A percentile compares a stretch with the other conserved stretches of the same genome.
Conservation (phyloP, 2,888 invertebrate species). For the Tetranychus piercei region DNA sequence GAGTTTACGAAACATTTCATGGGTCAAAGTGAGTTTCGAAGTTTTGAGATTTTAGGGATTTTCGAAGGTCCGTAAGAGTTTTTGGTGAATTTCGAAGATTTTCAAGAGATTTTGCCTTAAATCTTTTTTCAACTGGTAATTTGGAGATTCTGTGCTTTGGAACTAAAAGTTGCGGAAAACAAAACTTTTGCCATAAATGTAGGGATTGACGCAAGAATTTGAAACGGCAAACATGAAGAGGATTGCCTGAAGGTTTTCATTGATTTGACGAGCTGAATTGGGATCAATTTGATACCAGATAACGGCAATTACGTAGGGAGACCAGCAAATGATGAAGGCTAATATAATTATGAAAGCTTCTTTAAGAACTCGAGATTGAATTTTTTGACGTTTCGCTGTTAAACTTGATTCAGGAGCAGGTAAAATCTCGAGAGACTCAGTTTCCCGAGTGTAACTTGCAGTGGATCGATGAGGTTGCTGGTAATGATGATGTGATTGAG, state of each 20-base stretch:
- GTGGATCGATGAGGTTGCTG: not conserved
- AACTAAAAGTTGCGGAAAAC: not conserved
- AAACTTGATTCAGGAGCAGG: not conserved
- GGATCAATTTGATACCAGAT: conserved; percentile 51
- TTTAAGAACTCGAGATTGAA: conserved; percentile 5
- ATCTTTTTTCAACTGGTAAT: too few relatives aligned
- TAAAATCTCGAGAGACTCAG: not conserved
- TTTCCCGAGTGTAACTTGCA: not conserved
- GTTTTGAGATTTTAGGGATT: too few relatives aligned
- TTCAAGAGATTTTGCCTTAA: too few relatives aligned
- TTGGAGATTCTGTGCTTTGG: too few relatives aligned
- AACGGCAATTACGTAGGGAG: conserved; percentile 55
- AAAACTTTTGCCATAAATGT: conserved; percentile 6
- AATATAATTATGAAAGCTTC: conserved; percentile 5
- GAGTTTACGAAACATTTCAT: too few relatives aligned
- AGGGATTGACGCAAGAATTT: conserved; percentile 5
- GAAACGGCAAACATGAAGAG: conserved; percentile 47
- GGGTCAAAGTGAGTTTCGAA: too few relatives aligned
- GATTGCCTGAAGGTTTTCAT: conserved; percentile 32
- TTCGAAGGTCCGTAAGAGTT: too few relatives aligned
- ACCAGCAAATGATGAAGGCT: conserved; percentile 54
- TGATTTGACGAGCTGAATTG: conserved; percentile 45
- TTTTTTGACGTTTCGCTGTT: not conserved
- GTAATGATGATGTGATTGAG: not conserved
- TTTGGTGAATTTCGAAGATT: too few relatives aligned